phyloP scores from a whole-genome alignment of 2,113 vertebrate species.

The Cygnus buccinator region DNA sequence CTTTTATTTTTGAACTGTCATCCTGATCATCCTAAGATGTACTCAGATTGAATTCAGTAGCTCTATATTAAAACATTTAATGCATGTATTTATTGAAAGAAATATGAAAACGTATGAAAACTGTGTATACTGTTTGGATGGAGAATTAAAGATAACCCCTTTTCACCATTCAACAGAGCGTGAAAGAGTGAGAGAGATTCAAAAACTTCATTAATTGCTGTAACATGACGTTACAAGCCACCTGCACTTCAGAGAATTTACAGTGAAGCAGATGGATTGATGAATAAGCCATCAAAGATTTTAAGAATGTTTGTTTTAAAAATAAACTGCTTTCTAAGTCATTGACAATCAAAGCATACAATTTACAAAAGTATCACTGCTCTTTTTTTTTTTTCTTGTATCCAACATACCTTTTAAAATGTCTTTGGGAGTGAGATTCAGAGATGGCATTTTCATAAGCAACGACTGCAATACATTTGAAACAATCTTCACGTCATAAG shows the following conservation, averaged over 20 bases:
- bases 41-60: constrained; percentile 10
- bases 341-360: constrained; percentile 5
- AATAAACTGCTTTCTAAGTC: constrained; percentile 66
- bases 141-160: constrained; percentile 68
- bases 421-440: not conserved
- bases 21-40: not conserved
- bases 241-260: constrained; percentile 74
- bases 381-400: constrained; percentile 1
- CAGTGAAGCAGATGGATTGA: constrained; percentile 75
- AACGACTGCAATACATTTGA: not conserved
- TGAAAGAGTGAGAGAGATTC: constrained; percentile 69
- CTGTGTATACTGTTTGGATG: constrained; percentile 48
- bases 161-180: constrained; percentile 54
- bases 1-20: not conserved
- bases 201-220: constrained; percentile 76
- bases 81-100: constrained; percentile 28
- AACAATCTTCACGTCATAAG: not conserved
- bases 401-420: not conserved
- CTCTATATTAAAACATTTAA: constrained; percentile 25
- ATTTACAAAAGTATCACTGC: constrained; percentile 23
- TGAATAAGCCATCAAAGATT: constrained; percentile 72
- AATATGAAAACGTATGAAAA: constrained; percentile 54
- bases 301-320: constrained; percentile 75
- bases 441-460: not conserved
- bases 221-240: constrained; percentile 63